Percentiles rank a stretch among this genome's conserved stretches.
Evolutionary conservation across 2,888 invertebrate species (phyloP).

Genomic region (Caenorhabditis drosophilae): DNA sequence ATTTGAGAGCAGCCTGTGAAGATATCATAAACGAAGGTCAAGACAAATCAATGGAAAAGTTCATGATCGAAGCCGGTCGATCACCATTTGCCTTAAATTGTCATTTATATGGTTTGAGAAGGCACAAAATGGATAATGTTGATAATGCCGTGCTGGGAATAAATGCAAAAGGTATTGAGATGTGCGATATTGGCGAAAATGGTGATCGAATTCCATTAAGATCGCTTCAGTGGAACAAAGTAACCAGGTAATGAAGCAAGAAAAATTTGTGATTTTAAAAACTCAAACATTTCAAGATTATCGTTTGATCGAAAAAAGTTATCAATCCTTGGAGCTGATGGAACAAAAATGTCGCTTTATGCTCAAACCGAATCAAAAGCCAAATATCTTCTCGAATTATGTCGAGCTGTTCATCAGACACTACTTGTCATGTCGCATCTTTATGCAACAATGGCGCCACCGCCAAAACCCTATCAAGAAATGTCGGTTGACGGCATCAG

Average conservation of each 20-base stretch:
- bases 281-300: too few species aligned
- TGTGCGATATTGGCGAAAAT: conserved; percentile 68
- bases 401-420: conserved; percentile 90
- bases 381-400: conserved; percentile 84
- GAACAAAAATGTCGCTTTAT: conserved; percentile 80
- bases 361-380: conserved; percentile 92
- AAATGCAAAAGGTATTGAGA: conserved; percentile 75
- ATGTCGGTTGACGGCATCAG: conserved; percentile 48
- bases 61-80: conserved; percentile 86
- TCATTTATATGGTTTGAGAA: conserved; percentile 81
- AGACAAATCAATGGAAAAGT: conserved; percentile 83
- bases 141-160: conserved; percentile 83
- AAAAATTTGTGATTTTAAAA: too few species aligned
- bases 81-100: conserved; percentile 83
- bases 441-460: conserved; percentile 40
- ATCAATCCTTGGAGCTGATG: conserved; percentile 79
- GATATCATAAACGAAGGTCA: conserved; percentile 76
- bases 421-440: conserved; percentile 76
- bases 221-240: conserved; percentile 91
- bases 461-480: conserved; percentile 44
- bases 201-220: conserved; percentile 74
- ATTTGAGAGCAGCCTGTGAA: conserved; percentile 81
- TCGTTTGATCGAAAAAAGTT: conserved; percentile 79
- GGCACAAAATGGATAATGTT: conserved; percentile 75
- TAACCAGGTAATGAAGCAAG: too few species aligned